A percentile compares a stretch with the other conserved stretches of the same genome.
Evolutionary conservation across 1,140 invertebrate species (phyloP).

Genomic region (Drusus annulatus): DNA sequence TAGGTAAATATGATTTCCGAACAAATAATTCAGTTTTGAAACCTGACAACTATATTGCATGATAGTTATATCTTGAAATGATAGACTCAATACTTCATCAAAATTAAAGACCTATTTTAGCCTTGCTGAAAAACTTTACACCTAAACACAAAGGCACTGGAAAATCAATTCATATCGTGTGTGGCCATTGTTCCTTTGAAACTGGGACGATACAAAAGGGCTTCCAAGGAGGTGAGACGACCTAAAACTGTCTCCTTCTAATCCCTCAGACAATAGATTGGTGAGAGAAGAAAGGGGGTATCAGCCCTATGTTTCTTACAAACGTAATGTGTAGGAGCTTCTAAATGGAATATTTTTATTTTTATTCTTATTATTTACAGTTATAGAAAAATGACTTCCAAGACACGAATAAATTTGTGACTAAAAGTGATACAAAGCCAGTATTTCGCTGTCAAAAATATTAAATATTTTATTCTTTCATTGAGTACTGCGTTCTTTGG

Average conservation of each 20-base stretch:
- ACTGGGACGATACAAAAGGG: slow-evolving; percentile 18
- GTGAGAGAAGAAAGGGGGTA: neutral
- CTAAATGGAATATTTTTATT: neutral
- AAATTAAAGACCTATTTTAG: too few species aligned
- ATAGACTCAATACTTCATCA: too few species aligned
- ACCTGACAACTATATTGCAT: too few species aligned
- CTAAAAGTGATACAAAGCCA: too few species aligned
- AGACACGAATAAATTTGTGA: too few species aligned
- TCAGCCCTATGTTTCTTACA: neutral
- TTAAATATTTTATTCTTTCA: too few species aligned
- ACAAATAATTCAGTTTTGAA: too few species aligned
- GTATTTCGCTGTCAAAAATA: too few species aligned
- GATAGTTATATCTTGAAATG: too few species aligned
- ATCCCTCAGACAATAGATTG: slow-evolving; percentile 42
- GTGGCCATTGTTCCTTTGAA: slow-evolving; percentile 22
- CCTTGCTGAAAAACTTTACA: too few species aligned
- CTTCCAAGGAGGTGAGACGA: slow-evolving; percentile 12
- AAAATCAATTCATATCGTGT: slow-evolving; percentile 42
- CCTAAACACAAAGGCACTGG: slow-evolving; percentile 15
- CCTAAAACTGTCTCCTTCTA: slow-evolving; percentile 39
- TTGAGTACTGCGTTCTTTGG: too few species aligned
- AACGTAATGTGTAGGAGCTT: neutral
- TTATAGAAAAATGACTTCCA: neutral
- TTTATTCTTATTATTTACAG: neutral
- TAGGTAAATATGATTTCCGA: too few species aligned